Conservation (phyloP, 2,113 vertebrate genomes). For the Anser cygnoides region DNA sequence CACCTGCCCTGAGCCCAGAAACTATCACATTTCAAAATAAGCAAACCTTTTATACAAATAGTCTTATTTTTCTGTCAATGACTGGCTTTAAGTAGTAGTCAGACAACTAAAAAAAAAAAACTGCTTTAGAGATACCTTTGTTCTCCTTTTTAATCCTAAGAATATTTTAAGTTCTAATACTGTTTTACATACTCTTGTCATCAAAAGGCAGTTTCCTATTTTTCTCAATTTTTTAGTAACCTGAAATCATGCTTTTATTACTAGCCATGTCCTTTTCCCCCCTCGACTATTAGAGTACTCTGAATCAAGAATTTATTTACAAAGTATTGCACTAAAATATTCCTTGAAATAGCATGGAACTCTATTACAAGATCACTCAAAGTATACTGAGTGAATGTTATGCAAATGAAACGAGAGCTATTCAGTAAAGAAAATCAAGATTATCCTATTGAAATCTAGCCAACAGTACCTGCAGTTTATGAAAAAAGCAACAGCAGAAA, state of each 20-base stretch:
- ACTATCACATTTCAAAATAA: not conserved
- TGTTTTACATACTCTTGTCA: not conserved
- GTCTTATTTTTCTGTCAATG: not conserved
- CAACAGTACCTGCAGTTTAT: not conserved
- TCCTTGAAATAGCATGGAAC: not conserved
- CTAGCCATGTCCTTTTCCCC: not conserved
- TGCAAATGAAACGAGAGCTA: not conserved
- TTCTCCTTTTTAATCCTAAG: not conserved
- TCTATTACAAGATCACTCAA: not conserved
- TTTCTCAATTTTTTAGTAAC: not conserved
- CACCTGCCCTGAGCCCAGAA: not conserved
- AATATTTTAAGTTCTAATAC: not conserved
- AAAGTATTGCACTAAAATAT: not conserved
- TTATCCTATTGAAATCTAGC: not conserved
- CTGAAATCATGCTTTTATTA: not conserved
- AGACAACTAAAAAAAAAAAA: rapidly evolving
- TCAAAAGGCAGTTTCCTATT: not conserved
- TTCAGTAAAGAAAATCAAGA: not conserved
- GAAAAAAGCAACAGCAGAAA: not conserved
- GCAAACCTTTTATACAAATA: not conserved
- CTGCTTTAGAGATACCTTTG: not conserved
- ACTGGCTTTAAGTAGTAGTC: not conserved
- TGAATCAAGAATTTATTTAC: not conserved
- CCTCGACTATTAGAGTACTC: not conserved
- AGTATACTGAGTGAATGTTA: not conserved